Percentiles rank a stretch among this genome's conserved stretches.
Conservation (phyloP, 2,888 invertebrate genomes). For the Epistrophella euchroma region DNA sequence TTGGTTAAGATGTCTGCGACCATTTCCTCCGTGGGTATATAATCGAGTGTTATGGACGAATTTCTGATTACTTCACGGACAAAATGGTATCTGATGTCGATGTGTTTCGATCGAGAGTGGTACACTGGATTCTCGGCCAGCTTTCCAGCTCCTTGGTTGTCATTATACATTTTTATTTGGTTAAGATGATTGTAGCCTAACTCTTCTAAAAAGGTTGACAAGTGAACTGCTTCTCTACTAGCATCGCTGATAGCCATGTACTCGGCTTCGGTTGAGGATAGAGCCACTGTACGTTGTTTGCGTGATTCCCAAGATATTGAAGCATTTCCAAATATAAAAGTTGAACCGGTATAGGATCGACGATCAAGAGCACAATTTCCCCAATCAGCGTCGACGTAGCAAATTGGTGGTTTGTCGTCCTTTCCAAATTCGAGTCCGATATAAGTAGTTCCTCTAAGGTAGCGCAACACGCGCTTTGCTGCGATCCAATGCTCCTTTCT, state of each 20-base stretch:
- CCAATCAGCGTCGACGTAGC: no score
- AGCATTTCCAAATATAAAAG: not conserved
- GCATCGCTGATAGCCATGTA: slow-evolving; percentile 27
- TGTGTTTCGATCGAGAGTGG: slow-evolving; percentile 44
- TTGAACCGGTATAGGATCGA: not conserved
- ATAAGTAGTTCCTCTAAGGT: no score
- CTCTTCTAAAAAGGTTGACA: not conserved
- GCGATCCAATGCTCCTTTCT: no score
- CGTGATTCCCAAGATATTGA: not conserved
- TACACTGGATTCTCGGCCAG: slow-evolving; percentile 45
- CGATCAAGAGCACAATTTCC: not conserved
- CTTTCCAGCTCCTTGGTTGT: slow-evolving; percentile 13
- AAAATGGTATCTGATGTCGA: slow-evolving; percentile 39
- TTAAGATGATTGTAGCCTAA: no score
- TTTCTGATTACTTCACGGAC: not conserved
- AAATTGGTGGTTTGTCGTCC: not conserved
- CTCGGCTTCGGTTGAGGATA: slow-evolving; percentile 14
- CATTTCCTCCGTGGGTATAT: no score
- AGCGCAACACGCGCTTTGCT: no score
- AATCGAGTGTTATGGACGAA: no score
- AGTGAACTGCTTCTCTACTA: not conserved
- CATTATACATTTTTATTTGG: no score
- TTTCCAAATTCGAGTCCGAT: not conserved
- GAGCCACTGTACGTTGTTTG: not conserved
- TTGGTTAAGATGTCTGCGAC: no score